These are phyloP conservation scores for Anoplopoma fimbria DNA, from an alignment of 2,113 vertebrate genomes.

Conservation along the genomic window DNA sequence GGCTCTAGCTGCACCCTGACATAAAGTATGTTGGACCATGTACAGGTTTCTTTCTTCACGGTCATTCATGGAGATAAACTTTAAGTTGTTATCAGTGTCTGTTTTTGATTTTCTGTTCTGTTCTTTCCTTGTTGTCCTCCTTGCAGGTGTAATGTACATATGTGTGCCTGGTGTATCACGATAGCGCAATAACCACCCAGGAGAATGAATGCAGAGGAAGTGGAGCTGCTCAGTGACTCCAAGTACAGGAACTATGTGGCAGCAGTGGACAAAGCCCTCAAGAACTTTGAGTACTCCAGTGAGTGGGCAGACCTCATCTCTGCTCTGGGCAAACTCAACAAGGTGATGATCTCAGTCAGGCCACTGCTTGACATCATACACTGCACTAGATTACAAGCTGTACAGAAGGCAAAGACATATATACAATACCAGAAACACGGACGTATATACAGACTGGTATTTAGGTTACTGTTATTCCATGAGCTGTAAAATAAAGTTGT, in stretches of 20 bases:
- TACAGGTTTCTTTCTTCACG: not conserved
- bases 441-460: not conserved
- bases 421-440: not conserved
- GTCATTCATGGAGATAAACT: not conserved
- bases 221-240: slow-evolving; percentile 96
- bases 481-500: not conserved
- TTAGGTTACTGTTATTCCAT: not conserved
- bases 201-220: slow-evolving; percentile 99
- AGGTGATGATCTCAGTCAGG: slow-evolving; percentile 82
- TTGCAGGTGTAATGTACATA: slow-evolving; percentile 90
- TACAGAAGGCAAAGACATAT: not conserved
- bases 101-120: not conserved
- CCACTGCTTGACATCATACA: not conserved
- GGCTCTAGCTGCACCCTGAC: not conserved
- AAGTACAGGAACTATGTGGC: slow-evolving; percentile 99
- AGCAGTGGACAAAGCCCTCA: slow-evolving; percentile 97
- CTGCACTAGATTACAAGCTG: not conserved
- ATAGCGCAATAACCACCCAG: slow-evolving; percentile 86
- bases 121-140: not conserved
- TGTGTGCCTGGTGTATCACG: slow-evolving; percentile 83
- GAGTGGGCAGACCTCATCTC: slow-evolving; percentile 99
- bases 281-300: slow-evolving; percentile 99
- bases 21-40: not conserved
- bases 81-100: not conserved
- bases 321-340: slow-evolving; percentile 97